Percentiles rank a stretch among this genome's conserved stretches.
Evolutionary conservation across 2,797 vertebrate species (phyloP).

Genomic region (Lutjanus campechanus): DNA sequence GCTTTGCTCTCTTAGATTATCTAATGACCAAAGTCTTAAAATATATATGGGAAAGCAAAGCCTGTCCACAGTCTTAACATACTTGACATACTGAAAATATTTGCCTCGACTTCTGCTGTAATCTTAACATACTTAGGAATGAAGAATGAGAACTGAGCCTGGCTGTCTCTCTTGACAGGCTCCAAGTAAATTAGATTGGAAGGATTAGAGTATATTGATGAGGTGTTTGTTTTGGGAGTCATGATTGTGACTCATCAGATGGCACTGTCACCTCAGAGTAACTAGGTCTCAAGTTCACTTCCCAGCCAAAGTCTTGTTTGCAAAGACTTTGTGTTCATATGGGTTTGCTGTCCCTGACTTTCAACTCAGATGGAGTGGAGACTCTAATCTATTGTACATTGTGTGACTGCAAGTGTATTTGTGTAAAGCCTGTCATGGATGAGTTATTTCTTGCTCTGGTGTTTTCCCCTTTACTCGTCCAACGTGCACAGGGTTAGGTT

Average conservation of each 20-base stretch:
- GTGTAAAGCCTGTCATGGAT: not conserved
- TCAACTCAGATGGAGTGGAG: not conserved
- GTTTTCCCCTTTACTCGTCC: not conserved
- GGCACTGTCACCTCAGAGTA: conserved; percentile 5
- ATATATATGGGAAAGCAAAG: not conserved
- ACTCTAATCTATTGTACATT: not conserved
- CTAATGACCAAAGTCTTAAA: conserved; percentile 5
- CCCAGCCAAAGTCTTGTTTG: not conserved
- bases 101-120: conserved; percentile 2
- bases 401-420: not conserved
- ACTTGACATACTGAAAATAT: conserved; percentile 8
- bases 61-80: not conserved
- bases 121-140: not conserved
- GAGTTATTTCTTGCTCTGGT: not conserved
- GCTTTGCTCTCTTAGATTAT: conserved; percentile 15
- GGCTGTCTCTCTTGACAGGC: not conserved
- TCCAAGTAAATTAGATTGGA: not conserved
- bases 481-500: not conserved
- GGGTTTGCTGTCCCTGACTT: not conserved
- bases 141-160: not conserved
- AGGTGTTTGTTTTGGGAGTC: not conserved
- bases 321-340: not conserved
- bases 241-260: conserved; percentile 17
- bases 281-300: not conserved
- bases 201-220: not conserved